A percentile compares a stretch with the other conserved stretches of the same genome.
phyloP scores from a whole-genome alignment of 2,113 vertebrate species.

The Phalacrocorax brasilianus region DNA sequence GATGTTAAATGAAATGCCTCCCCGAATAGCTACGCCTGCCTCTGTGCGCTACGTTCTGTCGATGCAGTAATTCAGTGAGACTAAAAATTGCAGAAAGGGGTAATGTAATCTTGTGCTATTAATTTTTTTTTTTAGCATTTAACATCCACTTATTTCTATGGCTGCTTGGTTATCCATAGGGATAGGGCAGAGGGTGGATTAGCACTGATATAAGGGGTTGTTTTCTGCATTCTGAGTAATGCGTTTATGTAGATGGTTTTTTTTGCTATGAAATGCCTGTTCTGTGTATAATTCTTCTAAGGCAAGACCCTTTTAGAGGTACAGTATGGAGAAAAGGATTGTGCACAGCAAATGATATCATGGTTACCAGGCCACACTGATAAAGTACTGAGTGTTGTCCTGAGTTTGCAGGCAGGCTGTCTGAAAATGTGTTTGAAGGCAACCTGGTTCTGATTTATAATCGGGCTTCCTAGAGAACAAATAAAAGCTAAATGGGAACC shows the following conservation, averaged over 20 bases:
- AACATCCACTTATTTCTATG: rapidly evolving
- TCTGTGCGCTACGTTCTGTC: background rate
- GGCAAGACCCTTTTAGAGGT: background rate
- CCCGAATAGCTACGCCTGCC: background rate
- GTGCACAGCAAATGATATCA: background rate
- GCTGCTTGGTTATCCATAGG: background rate
- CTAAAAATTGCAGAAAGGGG: background rate
- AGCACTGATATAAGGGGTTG: background rate
- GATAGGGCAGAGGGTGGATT: background rate
- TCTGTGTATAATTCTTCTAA: background rate
- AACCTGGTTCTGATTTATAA: background rate
- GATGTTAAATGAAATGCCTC: background rate
- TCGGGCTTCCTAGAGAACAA: conserved; percentile 22
- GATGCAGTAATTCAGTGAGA: background rate
- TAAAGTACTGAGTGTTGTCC: background rate
- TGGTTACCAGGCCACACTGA: background rate
- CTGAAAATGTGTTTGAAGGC: background rate
- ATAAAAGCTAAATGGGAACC: background rate
- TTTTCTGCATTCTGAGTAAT: background rate
- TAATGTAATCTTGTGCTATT: background rate
- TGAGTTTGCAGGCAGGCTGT: background rate
- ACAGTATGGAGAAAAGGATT: background rate
- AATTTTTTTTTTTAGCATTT: background rate
- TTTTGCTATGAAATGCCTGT: background rate
- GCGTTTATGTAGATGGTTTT: background rate